These are phyloP conservation scores for Pterostichus niger DNA, from an alignment of 2,888 invertebrate species.

Conservation along the genomic window DNA sequence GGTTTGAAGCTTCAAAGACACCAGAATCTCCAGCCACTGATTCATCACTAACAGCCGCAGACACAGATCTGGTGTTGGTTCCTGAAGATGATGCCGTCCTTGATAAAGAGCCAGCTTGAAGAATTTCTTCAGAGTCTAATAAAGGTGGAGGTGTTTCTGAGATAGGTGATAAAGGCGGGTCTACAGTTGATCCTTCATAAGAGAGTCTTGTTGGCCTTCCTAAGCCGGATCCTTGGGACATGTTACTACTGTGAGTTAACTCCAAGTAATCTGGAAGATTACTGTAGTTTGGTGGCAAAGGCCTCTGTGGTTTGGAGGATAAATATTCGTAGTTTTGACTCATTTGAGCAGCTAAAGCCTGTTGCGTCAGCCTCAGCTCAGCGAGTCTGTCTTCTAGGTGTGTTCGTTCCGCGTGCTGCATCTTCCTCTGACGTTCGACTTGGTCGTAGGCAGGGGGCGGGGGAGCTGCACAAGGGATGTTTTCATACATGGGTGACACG, in stretches of 20 bases:
- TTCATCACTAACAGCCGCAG: conserved; percentile 97
- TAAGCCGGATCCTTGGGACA: conserved; percentile 81
- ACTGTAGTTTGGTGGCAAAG: conserved; percentile 72
- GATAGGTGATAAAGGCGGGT: conserved; percentile 89
- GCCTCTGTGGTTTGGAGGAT: conserved; percentile 71
- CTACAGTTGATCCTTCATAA: conserved; percentile 77
- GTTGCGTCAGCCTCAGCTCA: conserved; percentile 71
- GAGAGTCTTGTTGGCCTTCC: conserved; percentile 78
- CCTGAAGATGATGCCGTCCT: conserved; percentile 78
- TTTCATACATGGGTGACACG: conserved; percentile 84
- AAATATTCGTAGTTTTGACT: conserved; percentile 70
- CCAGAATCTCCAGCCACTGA: conserved; percentile 97
- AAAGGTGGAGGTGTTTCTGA: conserved; percentile 89
- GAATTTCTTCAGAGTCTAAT: conserved; percentile 76
- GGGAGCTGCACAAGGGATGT: conserved; percentile 78
- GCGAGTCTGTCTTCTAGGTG: conserved; percentile 73
- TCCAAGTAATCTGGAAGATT: conserved; percentile 71
- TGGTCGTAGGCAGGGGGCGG: conserved; percentile 84
- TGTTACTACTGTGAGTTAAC: conserved; percentile 76
- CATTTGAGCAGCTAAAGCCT: conserved; percentile 71
- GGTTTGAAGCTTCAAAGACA: conserved; percentile 93
- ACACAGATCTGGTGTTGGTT: conserved; percentile 93
- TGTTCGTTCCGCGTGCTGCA: conserved; percentile 73
- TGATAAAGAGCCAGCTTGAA: conserved; percentile 73
- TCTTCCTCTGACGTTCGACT: conserved; percentile 83